A percentile compares a stretch with the other conserved stretches of the same genome.
Evolutionary conservation across 2,888 invertebrate genomes (phyloP).

Genomic region (Brachycybe producta): DNA sequence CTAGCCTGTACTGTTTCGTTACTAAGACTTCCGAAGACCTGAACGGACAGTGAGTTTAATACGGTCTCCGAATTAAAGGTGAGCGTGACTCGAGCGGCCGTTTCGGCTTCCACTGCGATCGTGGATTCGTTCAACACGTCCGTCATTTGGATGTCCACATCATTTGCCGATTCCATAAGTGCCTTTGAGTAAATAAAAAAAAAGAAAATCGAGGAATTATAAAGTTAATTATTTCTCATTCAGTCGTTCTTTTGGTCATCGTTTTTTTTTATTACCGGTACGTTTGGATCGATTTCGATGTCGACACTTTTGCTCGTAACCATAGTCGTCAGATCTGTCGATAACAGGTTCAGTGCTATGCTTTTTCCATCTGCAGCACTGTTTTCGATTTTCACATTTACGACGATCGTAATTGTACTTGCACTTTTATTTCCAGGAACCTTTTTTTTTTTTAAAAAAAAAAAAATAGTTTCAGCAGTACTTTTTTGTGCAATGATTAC

Average conservation of each 20-base stretch:
- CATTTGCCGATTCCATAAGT: too few relatives aligned
- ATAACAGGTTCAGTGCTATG: not conserved
- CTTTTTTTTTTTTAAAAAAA: not conserved
- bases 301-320: too few relatives aligned
- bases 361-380: not conserved
- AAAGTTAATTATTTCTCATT: too few relatives aligned
- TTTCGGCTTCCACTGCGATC: not conserved
- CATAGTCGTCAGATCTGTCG: too few relatives aligned
- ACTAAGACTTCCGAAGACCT: not conserved
- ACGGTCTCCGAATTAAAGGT: not conserved
- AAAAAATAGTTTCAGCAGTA: not conserved
- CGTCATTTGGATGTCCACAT: not conserved
- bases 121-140: conserved; percentile 1
- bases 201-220: too few relatives aligned
- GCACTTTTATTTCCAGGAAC: not conserved
- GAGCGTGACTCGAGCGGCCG: not conserved
- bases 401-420: not conserved
- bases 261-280: too few relatives aligned
- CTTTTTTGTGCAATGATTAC: too few relatives aligned
- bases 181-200: too few relatives aligned
- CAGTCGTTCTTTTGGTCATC: too few relatives aligned
- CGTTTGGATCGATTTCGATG: too few relatives aligned
- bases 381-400: not conserved
- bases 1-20: conserved; percentile 5
- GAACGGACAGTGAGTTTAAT: not conserved